Percentiles rank a stretch among this genome's conserved stretches.
phyloP scores from a whole-genome alignment of 1,140 invertebrate species.

The Hylyphantes graminicola region DNA sequence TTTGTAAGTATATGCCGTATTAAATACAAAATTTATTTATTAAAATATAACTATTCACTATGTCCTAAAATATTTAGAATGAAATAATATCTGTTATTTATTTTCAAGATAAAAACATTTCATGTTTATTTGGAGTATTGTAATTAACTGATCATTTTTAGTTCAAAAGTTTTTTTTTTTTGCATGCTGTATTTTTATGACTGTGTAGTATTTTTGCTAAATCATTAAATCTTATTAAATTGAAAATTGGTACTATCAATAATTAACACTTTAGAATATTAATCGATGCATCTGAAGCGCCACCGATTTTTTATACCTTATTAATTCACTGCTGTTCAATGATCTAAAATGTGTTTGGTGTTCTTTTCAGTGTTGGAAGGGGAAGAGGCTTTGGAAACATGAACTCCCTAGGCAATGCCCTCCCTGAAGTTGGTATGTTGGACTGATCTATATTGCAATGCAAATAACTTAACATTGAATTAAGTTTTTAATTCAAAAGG shows the following conservation, averaged over 20 bases:
- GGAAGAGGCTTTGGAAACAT: constrained; percentile 46
- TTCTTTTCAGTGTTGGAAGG: constrained; percentile 37
- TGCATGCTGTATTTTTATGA: too few relatives aligned
- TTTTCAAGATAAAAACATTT: not conserved
- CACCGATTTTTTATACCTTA: too few relatives aligned
- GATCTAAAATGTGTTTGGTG: too few relatives aligned
- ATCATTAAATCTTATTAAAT: too few relatives aligned
- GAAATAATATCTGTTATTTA: not conserved
- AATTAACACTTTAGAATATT: too few relatives aligned
- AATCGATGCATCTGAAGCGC: too few relatives aligned
- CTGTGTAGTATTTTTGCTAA: too few relatives aligned
- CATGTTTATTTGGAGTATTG: not conserved
- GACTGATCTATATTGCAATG: not conserved
- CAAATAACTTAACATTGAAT: too few relatives aligned
- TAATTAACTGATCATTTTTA: not conserved
- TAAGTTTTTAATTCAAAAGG: too few relatives aligned
- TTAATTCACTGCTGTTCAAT: too few relatives aligned
- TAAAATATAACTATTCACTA: too few relatives aligned
- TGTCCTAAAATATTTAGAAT: not conserved
- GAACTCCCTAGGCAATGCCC: constrained; percentile 9
- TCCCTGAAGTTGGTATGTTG: constrained; percentile 38
- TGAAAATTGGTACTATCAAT: too few relatives aligned
- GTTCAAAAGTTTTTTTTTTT: constrained; percentile 6
- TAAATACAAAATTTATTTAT: not conserved
- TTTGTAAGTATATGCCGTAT: constrained; percentile 12